These are phyloP conservation scores for Sebastes diploproa DNA, from an alignment of 2,797 vertebrate species.

Conservation along the genomic window DNA sequence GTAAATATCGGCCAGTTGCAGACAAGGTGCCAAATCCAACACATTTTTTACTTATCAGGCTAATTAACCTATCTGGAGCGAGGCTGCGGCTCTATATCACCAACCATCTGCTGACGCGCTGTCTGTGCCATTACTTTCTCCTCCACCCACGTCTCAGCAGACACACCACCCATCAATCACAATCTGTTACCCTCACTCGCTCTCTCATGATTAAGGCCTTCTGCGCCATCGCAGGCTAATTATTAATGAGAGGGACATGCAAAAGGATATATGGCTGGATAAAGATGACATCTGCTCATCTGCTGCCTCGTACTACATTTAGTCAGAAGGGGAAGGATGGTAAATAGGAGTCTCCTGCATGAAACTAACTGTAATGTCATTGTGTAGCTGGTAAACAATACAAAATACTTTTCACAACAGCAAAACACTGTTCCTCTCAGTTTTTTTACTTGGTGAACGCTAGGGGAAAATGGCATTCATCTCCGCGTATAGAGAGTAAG, in stretches of 20 bases:
- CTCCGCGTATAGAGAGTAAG: background rate
- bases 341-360: background rate
- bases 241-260: conserved; percentile 38
- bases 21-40: conserved; percentile 67
- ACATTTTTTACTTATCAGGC: conserved; percentile 77
- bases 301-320: conserved; percentile 2
- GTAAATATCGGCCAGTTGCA: conserved; percentile 48
- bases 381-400: background rate
- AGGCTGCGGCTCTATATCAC: conserved; percentile 74
- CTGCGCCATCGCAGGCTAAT: conserved; percentile 33
- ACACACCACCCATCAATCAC: conserved; percentile 77
- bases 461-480: background rate
- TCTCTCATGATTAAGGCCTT: conserved; percentile 48
- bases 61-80: conserved; percentile 81
- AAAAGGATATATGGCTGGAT: conserved; percentile 27
- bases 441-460: background rate
- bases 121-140: conserved; percentile 68
- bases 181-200: conserved; percentile 60
- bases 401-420: background rate
- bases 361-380: background rate
- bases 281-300: conserved; percentile 32
- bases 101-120: conserved; percentile 78
- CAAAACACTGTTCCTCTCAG: background rate
- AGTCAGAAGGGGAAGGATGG: background rate
- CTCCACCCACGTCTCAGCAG: conserved; percentile 71